Percentiles rank a stretch among this genome's conserved stretches.
Evolutionary conservation across 2,797 vertebrate species (phyloP).

Genomic region (Tokudaia tokunoshimensis): DNA sequence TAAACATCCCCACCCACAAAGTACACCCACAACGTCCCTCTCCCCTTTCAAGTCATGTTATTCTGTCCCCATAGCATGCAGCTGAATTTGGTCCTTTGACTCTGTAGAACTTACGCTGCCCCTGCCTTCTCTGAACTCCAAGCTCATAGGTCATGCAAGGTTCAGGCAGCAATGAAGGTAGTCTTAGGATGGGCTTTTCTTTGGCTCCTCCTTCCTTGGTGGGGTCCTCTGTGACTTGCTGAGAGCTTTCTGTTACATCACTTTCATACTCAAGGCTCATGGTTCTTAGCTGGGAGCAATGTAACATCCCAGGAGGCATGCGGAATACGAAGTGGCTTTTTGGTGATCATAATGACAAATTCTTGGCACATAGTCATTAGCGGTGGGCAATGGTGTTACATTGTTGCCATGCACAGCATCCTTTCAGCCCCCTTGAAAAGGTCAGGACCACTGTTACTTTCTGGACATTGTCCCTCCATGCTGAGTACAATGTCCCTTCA

Average conservation of each 20-base stretch:
- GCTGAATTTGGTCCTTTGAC: not conserved
- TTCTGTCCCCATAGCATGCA: not conserved
- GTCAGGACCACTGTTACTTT: not conserved
- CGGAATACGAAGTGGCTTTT: not conserved
- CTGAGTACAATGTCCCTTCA: not conserved
- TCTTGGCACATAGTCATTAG: not conserved
- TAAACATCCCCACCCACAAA: not conserved
- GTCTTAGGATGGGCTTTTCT: not conserved
- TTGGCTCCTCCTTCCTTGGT: not conserved
- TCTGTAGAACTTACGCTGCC: not conserved
- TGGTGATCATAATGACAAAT: not conserved
- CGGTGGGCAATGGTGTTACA: not conserved
- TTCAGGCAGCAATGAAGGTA: not conserved
- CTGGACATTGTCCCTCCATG: not conserved
- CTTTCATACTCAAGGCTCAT: not conserved
- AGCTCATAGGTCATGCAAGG: not conserved
- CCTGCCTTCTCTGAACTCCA: not conserved
- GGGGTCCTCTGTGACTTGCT: not conserved
- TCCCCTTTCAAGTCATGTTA: not conserved
- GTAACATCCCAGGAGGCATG: not conserved
- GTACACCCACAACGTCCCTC: not conserved
- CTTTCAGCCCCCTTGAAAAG: not conserved
- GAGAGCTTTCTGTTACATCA: not conserved
- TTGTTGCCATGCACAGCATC: not conserved
- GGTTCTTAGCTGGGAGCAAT: not conserved